Conservation (phyloP, 1,140 invertebrate genomes). For the Leptinotarsa defecta region DNA sequence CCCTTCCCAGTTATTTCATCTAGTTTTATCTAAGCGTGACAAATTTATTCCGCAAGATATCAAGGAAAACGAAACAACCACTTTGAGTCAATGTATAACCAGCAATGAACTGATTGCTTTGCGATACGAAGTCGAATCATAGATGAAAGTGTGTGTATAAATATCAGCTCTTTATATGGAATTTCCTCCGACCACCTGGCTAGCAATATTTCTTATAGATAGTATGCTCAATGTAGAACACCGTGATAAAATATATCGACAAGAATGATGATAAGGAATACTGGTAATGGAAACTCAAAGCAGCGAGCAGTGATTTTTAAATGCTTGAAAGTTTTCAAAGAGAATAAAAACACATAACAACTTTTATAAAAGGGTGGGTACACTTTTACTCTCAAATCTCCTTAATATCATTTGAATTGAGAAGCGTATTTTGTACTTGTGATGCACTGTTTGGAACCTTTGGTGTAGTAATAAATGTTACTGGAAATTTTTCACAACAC, state of each 20-base stretch:
- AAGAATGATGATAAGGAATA: neutral
- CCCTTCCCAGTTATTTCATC: neutral
- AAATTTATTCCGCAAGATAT: neutral
- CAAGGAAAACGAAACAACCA: no score
- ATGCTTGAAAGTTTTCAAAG: no score
- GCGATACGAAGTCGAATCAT: neutral
- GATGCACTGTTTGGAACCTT: no score
- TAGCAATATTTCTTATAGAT: conserved; percentile 11
- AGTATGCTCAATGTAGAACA: conserved; percentile 2
- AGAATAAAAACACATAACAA: no score
- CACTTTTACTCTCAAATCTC: no score
- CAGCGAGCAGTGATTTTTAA: no score
- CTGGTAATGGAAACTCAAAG: no score
- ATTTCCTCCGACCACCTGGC: conserved; percentile 10
- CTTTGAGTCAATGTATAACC: neutral
- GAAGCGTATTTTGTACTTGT: no score
- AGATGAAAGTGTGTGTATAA: conserved; percentile 13
- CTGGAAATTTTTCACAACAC: no score
- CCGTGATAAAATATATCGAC: neutral
- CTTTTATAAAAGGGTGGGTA: no score
- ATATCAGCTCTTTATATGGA: conserved; percentile 3
- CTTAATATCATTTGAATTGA: no score
- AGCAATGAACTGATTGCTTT: neutral
- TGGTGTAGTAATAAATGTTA: no score
- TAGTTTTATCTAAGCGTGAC: neutral